These are phyloP conservation scores for Acromyrmex echinatior DNA, from an alignment of 1,140 invertebrate species.

Conservation along the genomic window DNA sequence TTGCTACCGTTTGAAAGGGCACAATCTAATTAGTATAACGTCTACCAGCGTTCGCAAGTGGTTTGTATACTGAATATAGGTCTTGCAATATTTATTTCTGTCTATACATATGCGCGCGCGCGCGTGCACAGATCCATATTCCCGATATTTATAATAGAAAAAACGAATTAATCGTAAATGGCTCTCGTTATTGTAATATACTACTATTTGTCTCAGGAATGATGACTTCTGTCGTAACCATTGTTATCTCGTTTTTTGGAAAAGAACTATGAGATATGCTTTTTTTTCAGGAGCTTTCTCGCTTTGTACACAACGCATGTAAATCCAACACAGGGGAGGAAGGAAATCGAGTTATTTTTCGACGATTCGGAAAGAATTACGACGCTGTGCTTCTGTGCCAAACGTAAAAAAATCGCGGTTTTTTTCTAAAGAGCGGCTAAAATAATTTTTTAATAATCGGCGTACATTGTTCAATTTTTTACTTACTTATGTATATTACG, in stretches of 20 bases:
- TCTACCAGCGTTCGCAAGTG: not conserved
- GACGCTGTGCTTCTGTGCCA: not conserved
- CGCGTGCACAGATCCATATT: no score
- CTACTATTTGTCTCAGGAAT: not conserved
- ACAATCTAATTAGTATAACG: not conserved
- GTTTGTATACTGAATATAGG: not conserved
- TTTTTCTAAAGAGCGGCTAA: not conserved
- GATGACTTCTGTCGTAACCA: slow-evolving; percentile 6
- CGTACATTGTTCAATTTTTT: no score
- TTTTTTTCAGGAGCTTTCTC: slow-evolving; percentile 2
- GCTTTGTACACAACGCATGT: slow-evolving; percentile 38
- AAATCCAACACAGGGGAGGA: not conserved
- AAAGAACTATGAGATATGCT: not conserved
- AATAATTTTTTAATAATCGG: no score
- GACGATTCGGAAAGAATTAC: slow-evolving; percentile 27
- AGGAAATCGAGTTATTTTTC: slow-evolving; percentile 33
- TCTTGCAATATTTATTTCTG: not conserved
- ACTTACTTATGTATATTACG: no score
- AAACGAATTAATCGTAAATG: not conserved
- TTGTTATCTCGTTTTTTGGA: slow-evolving; percentile 36
- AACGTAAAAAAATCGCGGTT: not conserved
- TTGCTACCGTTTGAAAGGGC: not conserved
- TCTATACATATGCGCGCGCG: not conserved
- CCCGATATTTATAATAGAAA: slow-evolving; percentile 16
- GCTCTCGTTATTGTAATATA: slow-evolving; percentile 31